These are phyloP conservation scores for Lucinisca nassula DNA, from an alignment of 2,888 invertebrate species.

Conservation along the genomic window DNA sequence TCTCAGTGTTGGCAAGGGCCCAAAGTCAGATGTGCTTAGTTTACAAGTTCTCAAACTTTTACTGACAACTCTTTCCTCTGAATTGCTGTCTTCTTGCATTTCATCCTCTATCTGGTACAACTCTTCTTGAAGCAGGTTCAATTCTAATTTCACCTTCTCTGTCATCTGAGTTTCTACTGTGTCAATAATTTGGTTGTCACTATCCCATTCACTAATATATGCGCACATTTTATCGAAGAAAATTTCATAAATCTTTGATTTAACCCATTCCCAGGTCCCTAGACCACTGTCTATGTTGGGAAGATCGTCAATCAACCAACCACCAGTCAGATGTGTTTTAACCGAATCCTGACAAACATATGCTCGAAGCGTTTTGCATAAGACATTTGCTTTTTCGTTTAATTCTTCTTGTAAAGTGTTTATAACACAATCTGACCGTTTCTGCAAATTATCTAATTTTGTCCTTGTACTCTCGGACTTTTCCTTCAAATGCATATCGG, in stretches of 20 bases:
- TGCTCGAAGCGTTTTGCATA: slow-evolving; percentile 42
- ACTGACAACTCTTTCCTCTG: slow-evolving; percentile 6
- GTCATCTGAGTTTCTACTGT: slow-evolving; percentile 61
- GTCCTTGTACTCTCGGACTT: slow-evolving; percentile 58
- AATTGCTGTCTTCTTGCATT: slow-evolving; percentile 54
- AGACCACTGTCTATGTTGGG: slow-evolving; percentile 57
- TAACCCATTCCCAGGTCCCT: slow-evolving; percentile 64
- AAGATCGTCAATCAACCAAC: slow-evolving; percentile 63
- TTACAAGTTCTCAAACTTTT: slow-evolving; percentile 34
- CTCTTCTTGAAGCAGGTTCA: slow-evolving; percentile 73
- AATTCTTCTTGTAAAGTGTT: slow-evolving; percentile 49
- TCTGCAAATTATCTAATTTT: slow-evolving; percentile 65
- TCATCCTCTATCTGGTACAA: slow-evolving; percentile 70
- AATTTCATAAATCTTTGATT: slow-evolving; percentile 54
- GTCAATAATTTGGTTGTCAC: slow-evolving; percentile 51
- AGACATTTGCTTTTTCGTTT: slow-evolving; percentile 41
- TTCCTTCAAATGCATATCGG: slow-evolving; percentile 72
- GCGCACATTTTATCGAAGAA: slow-evolving; percentile 61
- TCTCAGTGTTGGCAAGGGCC: background rate
- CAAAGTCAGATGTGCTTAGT: background rate
- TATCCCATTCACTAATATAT: slow-evolving; percentile 69
- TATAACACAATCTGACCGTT: slow-evolving; percentile 59
- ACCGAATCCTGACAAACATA: slow-evolving; percentile 44
- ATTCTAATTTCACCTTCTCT: slow-evolving; percentile 59
- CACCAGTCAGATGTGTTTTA: slow-evolving; percentile 42